Base-by-base conservation (phyloP, 2,113 vertebrate genomes). In the Dendrocopos noguchii region DNA sequence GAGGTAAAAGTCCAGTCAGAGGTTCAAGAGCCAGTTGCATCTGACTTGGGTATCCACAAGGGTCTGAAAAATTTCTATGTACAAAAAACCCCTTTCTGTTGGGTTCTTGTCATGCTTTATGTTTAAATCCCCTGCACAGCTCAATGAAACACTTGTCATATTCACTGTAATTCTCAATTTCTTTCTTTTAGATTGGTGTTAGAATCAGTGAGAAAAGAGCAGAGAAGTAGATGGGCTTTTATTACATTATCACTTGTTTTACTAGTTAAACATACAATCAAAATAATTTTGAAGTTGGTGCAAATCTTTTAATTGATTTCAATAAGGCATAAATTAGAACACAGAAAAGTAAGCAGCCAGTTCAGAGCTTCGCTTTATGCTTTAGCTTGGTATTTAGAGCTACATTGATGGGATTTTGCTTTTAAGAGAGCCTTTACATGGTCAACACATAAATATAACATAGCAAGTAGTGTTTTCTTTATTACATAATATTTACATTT, bases 131-230 rank as follows among this genome's bases (percentile, higher is more conserved):
- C 61, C 73, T 36, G 47, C 2, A 4, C 79, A 73, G 82, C 89
- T 95, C 55, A 27, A 91, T 46, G 88, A 94, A 94, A 93, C 91
- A 85, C 95, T 92, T 97, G 94, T 97, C 91, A 93, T 92, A 95
- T 94, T 94, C 95, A 82, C 95, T 60, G 72, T 95, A 95, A 97
- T 96, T 96, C 94, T 96, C 94, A 34, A 75, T 96, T 94, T 92
- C 89, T 91, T 97, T 96, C 85, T 95, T 52, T 75, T 91, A 96
- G 89, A 95, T 95, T 96, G 93, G 87, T 88, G 84, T 95, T 96
- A 92, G 93, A 95, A 96, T 97, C 97, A 95, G 97, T 83, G 85
- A 91, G 76, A n/a, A 80, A 90, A 93, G 88, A 92, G 78, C 61
- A 71, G 60, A 97, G 76, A 96, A 95, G 90, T 91, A 92, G 88